phyloP scores from a whole-genome alignment of 2,797 vertebrate genomes.

The Hemibagrus guttatus region DNA sequence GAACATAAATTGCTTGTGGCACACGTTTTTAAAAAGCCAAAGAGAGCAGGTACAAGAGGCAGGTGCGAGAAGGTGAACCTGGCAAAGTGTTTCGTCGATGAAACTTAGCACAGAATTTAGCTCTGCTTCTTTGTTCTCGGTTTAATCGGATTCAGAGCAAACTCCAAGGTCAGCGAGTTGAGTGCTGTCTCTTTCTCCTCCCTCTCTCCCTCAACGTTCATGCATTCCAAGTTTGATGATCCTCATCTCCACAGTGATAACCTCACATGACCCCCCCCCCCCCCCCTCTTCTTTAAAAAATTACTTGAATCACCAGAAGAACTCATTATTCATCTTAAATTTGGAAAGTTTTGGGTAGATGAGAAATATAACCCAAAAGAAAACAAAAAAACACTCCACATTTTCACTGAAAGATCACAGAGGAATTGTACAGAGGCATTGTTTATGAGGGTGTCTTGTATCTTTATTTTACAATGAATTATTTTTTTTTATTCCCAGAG shows the following conservation, averaged over 20 bases:
- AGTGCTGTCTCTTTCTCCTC: neutral
- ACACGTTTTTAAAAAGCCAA: neutral
- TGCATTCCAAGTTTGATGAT: neutral
- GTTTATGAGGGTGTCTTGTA: neutral
- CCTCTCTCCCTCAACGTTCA: neutral
- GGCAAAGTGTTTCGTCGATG: neutral
- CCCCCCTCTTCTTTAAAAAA: neutral
- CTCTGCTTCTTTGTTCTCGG: neutral
- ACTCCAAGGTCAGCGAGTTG: constrained; percentile 11
- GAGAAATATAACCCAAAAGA: neutral
- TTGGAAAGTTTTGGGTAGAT: neutral
- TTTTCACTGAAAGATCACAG: neutral
- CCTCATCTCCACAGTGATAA: constrained; percentile 3
- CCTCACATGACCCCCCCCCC: neutral
- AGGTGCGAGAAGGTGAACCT: neutral
- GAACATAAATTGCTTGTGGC: neutral
- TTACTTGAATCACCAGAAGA: neutral
- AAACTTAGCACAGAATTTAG: neutral
- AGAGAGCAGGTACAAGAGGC: neutral
- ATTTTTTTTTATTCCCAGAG: neutral
- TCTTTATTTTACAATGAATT: neutral
- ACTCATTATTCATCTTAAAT: neutral
- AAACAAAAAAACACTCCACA: neutral
- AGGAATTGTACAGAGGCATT: neutral
- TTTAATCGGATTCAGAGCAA: constrained; percentile 16